These are phyloP conservation scores for Dynastes hyllus DNA, from an alignment of 2,888 invertebrate species.

Conservation along the genomic window DNA sequence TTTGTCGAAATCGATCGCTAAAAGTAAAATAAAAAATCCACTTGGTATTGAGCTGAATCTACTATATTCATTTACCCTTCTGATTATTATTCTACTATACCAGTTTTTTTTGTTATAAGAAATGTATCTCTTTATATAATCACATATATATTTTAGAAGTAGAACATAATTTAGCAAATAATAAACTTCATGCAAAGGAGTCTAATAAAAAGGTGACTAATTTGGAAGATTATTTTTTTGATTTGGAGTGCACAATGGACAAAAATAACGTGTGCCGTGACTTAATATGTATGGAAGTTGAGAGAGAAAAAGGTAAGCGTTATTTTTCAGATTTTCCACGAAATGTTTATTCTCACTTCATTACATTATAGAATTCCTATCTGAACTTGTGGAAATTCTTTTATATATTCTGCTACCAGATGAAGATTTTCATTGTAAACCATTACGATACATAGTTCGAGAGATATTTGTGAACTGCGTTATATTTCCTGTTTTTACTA, in stretches of 20 bases:
- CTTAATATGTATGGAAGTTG: conserved; percentile 82
- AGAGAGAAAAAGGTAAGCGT: conserved; percentile 75
- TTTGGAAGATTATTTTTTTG: conserved; percentile 88
- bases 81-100: too few relatives aligned
- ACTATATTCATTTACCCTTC: too few relatives aligned
- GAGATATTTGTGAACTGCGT: conserved; percentile 73
- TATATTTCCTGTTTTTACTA: conserved; percentile 76
- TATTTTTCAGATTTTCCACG: not conserved
- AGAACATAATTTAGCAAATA: conserved; percentile 73
- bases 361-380: conserved; percentile 79
- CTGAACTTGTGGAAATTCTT: conserved; percentile 87
- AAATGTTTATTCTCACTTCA: not conserved
- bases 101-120: too few relatives aligned
- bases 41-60: too few relatives aligned
- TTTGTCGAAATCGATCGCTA: too few relatives aligned
- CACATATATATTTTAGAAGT: conserved; percentile 52
- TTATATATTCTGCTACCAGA: conserved; percentile 88
- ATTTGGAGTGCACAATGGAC: conserved; percentile 91
- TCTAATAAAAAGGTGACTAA: conserved; percentile 67
- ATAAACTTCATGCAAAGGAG: conserved; percentile 77
- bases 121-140: too few relatives aligned
- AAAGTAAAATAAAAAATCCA: too few relatives aligned
- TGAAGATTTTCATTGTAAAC: conserved; percentile 88
- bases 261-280: conserved; percentile 86
- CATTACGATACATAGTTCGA: conserved; percentile 83